Conservation (phyloP, 2,797 vertebrate species). For the Hyperoplus lanceolatus region DNA sequence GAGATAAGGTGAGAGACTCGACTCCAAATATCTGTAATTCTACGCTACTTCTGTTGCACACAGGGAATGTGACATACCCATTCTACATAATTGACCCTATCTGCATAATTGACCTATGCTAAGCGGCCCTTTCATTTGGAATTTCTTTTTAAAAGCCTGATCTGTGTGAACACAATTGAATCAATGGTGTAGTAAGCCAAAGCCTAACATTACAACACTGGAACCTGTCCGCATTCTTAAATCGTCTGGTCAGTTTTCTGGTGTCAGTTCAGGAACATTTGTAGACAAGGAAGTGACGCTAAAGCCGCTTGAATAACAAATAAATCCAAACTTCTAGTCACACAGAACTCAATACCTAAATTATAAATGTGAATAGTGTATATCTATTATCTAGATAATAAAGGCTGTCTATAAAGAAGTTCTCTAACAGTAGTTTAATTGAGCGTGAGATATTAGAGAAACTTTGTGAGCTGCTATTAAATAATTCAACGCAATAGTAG, state of each 20-base stretch:
- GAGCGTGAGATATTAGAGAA: background rate
- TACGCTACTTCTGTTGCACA: slow-evolving; percentile 51
- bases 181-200: background rate
- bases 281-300: background rate
- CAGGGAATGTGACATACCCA: slow-evolving; percentile 25
- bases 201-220: background rate
- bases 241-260: background rate
- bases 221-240: background rate
- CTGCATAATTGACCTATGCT: slow-evolving; percentile 39
- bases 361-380: background rate
- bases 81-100: slow-evolving; percentile 54
- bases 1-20: slow-evolving; percentile 66
- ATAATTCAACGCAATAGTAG: background rate
- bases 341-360: background rate
- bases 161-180: slow-evolving; percentile 16
- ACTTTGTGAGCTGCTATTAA: background rate
- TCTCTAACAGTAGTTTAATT: background rate
- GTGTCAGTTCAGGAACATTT: background rate
- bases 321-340: background rate
- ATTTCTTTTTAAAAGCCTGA: slow-evolving; percentile 18
- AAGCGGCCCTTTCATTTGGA: slow-evolving; percentile 18
- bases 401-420: background rate
- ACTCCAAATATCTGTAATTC: slow-evolving; percentile 64
- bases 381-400: background rate
- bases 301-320: background rate